Percentiles rank a stretch among this genome's conserved stretches.
Evolutionary conservation across 2,113 vertebrate genomes (phyloP).

Genomic region (Eudorcas thomsonii): DNA sequence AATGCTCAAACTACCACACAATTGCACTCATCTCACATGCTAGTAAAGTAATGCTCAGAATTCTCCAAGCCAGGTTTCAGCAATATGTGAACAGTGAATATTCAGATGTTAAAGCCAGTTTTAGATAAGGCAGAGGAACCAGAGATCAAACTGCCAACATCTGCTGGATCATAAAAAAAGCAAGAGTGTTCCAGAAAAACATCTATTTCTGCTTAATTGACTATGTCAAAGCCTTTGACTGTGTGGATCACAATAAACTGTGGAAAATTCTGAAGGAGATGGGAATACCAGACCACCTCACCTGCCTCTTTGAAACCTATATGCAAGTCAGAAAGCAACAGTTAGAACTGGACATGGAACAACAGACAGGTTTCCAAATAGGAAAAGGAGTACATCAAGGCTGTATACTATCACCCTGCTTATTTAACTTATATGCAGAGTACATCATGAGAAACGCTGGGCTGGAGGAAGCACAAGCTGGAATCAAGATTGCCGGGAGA

Average conservation of each 20-base stretch:
- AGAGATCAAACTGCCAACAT: not conserved
- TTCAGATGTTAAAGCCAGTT: not conserved
- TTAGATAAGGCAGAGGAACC: not conserved
- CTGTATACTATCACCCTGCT: not conserved
- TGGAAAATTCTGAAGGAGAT: not conserved
- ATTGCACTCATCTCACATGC: not conserved
- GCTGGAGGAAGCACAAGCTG: not conserved
- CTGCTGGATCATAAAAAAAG: fast-evolving
- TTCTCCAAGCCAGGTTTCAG: not conserved
- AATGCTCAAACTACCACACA: not conserved
- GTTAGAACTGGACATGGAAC: not conserved
- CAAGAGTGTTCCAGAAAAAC: not conserved
- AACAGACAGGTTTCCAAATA: not conserved
- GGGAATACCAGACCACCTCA: not conserved
- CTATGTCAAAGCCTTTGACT: not conserved
- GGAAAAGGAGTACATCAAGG: not conserved
- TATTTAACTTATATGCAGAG: not conserved
- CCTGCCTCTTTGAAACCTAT: not conserved
- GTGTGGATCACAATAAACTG: not conserved
- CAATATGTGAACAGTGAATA: fast-evolving
- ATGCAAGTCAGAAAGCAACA: not conserved
- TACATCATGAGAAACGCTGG: not conserved
- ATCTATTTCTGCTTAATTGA: not conserved
- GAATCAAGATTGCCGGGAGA: not conserved
- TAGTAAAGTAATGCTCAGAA: not conserved